A percentile compares a stretch with the other conserved stretches of the same genome.
These are phyloP conservation scores for Chunga burmeisteri DNA, from an alignment of 2,113 vertebrate species.

Conservation along the genomic window DNA sequence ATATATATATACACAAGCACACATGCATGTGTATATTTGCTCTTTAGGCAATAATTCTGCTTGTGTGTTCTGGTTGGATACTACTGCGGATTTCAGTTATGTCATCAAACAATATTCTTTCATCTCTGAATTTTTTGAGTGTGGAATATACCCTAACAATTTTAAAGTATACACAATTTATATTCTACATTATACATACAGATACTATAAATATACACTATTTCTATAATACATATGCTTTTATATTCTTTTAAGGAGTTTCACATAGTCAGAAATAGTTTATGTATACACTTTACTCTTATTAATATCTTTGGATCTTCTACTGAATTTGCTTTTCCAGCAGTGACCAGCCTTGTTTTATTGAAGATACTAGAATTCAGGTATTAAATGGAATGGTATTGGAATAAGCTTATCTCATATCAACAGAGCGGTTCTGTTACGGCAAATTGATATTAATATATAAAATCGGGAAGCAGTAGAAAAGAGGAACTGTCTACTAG, in stretches of 20 bases:
- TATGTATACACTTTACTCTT: neutral
- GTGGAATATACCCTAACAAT: neutral
- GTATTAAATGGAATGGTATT: neutral
- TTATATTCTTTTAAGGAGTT: neutral
- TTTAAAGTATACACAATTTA: neutral
- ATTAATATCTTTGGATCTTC: neutral
- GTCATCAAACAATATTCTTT: neutral
- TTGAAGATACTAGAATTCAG: neutral
- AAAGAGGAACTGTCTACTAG: neutral
- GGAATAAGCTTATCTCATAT: conserved; percentile 12
- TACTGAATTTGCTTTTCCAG: neutral
- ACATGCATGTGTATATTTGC: neutral
- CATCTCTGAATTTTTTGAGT: neutral
- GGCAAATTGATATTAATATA: neutral
- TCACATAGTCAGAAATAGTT: neutral
- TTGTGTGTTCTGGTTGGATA: neutral
- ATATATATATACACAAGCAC: neutral
- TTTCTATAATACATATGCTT: neutral
- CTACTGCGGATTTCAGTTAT: neutral
- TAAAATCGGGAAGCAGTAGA: neutral
- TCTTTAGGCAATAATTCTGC: neutral
- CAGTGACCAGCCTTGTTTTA: neutral
- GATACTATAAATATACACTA: neutral
- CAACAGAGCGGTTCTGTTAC: neutral
- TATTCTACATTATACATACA: neutral